Conservation (phyloP, 1,140 invertebrate species). For the Sycophaga agraensis region DNA sequence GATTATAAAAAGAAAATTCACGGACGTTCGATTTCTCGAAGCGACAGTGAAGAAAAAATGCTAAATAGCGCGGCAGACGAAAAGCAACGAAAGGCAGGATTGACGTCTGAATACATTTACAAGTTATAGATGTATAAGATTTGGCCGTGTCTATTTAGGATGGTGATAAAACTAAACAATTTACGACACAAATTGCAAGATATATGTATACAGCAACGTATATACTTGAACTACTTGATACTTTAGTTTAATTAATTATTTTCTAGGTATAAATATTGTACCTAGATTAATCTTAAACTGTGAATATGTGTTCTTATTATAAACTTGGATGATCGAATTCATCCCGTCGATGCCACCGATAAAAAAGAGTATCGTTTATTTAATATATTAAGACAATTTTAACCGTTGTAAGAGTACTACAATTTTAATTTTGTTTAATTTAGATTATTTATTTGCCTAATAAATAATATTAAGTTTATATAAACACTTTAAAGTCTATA, state of each 20-base stretch:
- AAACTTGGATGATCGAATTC: constrained; percentile 11
- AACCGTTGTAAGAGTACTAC: background rate
- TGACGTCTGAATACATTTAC: background rate
- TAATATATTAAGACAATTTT: background rate
- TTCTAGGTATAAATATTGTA: background rate
- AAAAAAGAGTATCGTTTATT: constrained; percentile 8
- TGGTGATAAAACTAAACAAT: background rate
- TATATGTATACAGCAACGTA: constrained; percentile 4
- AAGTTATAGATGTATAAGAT: constrained; percentile 1
- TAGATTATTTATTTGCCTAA: background rate
- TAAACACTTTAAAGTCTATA: background rate
- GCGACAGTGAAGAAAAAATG: background rate
- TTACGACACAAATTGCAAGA: background rate
- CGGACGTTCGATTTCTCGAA: constrained; percentile 17
- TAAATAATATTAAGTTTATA: background rate
- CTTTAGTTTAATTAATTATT: background rate
- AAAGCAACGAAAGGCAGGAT: background rate
- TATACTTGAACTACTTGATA: background rate
- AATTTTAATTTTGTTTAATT: background rate
- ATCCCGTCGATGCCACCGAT: constrained; percentile 1
- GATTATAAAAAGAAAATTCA: background rate
- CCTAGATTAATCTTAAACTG: background rate
- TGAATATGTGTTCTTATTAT: constrained; percentile 7
- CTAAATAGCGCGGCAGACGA: background rate
- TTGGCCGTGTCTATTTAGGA: background rate